These are phyloP conservation scores for Aix galericulata DNA, from an alignment of 2,113 vertebrate genomes.

Conservation along the genomic window DNA sequence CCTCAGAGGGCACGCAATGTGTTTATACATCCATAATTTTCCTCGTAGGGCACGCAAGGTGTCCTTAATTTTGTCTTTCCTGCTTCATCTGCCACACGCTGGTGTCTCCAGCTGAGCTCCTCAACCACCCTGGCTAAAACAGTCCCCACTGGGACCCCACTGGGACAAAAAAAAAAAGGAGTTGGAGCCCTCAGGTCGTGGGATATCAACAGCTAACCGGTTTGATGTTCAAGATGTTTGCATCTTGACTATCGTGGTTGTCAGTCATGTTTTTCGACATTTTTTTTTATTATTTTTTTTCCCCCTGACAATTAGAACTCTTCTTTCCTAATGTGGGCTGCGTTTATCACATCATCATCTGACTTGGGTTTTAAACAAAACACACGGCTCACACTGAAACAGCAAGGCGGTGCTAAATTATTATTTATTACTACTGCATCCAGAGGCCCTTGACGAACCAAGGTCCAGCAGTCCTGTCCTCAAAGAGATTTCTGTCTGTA, in stretches of 20 bases:
- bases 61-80: neutral
- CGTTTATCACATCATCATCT: neutral
- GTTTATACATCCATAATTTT: no score
- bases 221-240: neutral
- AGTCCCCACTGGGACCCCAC: neutral
- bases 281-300: neutral
- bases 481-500: neutral
- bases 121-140: neutral
- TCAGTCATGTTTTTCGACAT: neutral
- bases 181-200: neutral
- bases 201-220: neutral
- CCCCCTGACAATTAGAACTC: neutral
- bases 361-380: neutral
- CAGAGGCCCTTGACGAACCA: neutral
- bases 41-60: no score
- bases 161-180: neutral
- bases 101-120: neutral
- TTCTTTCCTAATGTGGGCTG: neutral
- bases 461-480: neutral
- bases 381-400: neutral
- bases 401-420: neutral
- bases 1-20: neutral
- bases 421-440: neutral
- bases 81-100: neutral
- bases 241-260: neutral